These are phyloP conservation scores for Odontomachus brunneus DNA, from an alignment of 1,140 invertebrate species.

Conservation along the genomic window DNA sequence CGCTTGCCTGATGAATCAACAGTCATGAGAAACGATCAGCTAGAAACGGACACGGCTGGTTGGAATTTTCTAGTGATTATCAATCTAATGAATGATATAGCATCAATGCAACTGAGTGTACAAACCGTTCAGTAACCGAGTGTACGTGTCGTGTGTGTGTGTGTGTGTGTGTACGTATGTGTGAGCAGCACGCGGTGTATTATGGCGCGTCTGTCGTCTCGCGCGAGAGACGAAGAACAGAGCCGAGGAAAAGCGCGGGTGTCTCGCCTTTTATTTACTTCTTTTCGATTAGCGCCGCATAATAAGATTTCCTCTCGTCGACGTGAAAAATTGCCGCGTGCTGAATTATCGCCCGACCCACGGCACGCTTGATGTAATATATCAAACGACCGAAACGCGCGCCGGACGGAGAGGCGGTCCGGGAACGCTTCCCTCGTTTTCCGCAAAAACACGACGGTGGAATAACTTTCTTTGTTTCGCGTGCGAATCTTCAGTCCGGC, in stretches of 20 bases:
- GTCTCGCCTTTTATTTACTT: slow-evolving; percentile 31
- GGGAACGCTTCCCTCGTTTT: slow-evolving; percentile 58
- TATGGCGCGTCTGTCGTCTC: too few species aligned
- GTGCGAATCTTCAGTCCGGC: background rate
- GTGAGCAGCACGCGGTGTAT: too few species aligned
- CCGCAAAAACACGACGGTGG: slow-evolving; percentile 57
- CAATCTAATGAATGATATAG: too few species aligned
- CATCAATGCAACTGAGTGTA: too few species aligned
- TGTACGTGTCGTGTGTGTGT: too few species aligned
- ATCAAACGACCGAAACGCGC: slow-evolving; percentile 37
- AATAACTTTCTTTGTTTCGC: slow-evolving; percentile 36
- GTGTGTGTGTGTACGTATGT: too few species aligned
- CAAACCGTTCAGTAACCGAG: too few species aligned
- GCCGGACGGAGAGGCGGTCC: slow-evolving; percentile 7
- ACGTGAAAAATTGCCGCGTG: slow-evolving; percentile 38
- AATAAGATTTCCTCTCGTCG: slow-evolving; percentile 56
- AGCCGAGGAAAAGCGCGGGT: too few species aligned
- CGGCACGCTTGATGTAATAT: slow-evolving; percentile 37
- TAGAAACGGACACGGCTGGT: too few species aligned
- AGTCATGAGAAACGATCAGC: too few species aligned
- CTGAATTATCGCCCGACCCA: slow-evolving; percentile 42
- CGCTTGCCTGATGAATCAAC: too few species aligned
- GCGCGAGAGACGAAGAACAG: background rate
- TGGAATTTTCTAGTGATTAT: too few species aligned
- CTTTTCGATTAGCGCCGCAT: slow-evolving; percentile 50